These are phyloP conservation scores for Struthidea cinerea DNA, from an alignment of 2,113 vertebrate genomes.

Conservation along the genomic window DNA sequence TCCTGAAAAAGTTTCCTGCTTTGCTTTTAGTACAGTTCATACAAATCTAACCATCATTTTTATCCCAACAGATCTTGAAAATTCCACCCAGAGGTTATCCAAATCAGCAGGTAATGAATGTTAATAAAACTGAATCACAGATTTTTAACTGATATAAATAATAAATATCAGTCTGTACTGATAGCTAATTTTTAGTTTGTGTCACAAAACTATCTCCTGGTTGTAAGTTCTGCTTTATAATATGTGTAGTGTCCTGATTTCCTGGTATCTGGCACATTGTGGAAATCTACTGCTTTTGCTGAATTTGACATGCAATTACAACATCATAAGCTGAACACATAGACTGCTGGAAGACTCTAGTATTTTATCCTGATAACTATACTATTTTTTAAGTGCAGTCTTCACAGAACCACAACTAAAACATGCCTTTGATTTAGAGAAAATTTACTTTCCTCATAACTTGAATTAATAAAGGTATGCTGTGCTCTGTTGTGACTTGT, in stretches of 20 bases:
- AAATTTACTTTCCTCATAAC: not conserved
- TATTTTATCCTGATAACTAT: not conserved
- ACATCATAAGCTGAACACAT: not conserved
- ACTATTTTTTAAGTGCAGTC: not conserved
- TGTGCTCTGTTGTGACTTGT: not conserved
- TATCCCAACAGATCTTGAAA: not conserved
- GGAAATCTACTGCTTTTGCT: not conserved
- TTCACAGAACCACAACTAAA: not conserved
- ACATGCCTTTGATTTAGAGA: not conserved
- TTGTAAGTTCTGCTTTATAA: not conserved
- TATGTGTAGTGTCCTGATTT: not conserved
- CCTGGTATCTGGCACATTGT: not conserved
- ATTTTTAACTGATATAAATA: not conserved
- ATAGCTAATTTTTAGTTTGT: not conserved
- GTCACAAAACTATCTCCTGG: not conserved
- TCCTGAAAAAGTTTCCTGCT: not conserved
- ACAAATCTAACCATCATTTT: not conserved
- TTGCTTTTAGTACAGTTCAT: not conserved
- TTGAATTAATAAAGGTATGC: not conserved
- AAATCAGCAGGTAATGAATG: not conserved
- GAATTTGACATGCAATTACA: not conserved
- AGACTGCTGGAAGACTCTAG: not conserved
- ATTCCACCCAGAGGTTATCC: not conserved
- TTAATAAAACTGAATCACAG: not conserved
- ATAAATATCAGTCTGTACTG: not conserved